A percentile compares a stretch with the other conserved stretches of the same genome.
Evolutionary conservation across 2,888 invertebrate genomes (phyloP).

Genomic region (Barypeithes pellucidus): DNA sequence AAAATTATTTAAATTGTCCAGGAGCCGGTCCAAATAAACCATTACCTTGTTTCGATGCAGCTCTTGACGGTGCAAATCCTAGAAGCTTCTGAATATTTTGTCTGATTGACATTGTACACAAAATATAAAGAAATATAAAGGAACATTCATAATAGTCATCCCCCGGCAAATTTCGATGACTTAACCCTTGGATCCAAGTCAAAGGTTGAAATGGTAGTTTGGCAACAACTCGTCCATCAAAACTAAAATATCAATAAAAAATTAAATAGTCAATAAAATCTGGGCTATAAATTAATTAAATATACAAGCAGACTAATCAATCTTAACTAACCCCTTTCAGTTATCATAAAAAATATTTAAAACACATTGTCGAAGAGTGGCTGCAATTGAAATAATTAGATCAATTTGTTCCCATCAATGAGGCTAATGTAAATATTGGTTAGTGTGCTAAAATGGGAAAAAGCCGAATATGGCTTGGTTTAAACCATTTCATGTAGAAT

Average conservation of each 20-base stretch:
- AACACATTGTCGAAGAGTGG: too few relatives aligned
- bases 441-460: too few relatives aligned
- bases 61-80: conserved; percentile 97
- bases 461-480: too few relatives aligned
- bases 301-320: too few relatives aligned
- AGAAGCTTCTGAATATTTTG: conserved; percentile 98
- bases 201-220: conserved; percentile 96
- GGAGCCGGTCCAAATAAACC: conserved; percentile 88
- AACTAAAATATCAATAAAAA: conserved; percentile 75
- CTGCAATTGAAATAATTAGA: too few relatives aligned
- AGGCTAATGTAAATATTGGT: too few relatives aligned
- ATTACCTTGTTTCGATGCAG: conserved; percentile 95
- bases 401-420: too few relatives aligned
- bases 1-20: conserved; percentile 83
- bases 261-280: background rate
- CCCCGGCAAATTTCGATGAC: conserved; percentile 96
- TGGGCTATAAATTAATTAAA: too few relatives aligned
- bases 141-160: conserved; percentile 99
- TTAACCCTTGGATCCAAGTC: conserved; percentile 96
- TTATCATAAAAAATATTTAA: too few relatives aligned
- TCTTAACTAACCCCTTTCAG: too few relatives aligned
- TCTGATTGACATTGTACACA: conserved; percentile 99
- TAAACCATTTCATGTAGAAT: too few relatives aligned
- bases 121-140: conserved; percentile 98
- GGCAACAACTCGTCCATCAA: conserved; percentile 98